Evolutionary conservation across 2,888 invertebrate species (phyloP), one percentile per base, ranked within the genome.

Genomic region (Gymnosoma rotundatum): DNA sequence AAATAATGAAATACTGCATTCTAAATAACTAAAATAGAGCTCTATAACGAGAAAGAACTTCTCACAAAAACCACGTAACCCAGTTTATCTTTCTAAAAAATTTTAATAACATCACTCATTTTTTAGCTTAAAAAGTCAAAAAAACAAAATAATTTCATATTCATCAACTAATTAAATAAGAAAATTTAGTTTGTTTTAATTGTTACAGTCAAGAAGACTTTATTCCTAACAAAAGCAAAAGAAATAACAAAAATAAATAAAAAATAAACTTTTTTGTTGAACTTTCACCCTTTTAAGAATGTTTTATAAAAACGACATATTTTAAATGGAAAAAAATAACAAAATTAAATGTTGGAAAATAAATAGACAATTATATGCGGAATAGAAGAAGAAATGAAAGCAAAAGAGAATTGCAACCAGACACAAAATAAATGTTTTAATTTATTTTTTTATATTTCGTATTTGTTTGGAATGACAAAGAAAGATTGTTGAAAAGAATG

Each of bases 271-370:
- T 67, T 61, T 56, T 78, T 16, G 63, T 42, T 78, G 58, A 78
- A 84, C 83, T 84, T 84, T 84, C 78, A 80, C 83, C 80, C 69
- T 63, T 78, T 80, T 80, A 69, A 76, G 80, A 54, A 36, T 73
- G 20, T 69, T 69, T 63, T 56, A 72, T 60, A 66, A 72, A 32
- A 63, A 63, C 63, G 45, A 69, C 78, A 69, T 73, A 70, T 66
- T n/a, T 52, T 14, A 38, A 56, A 45, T 45, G 21, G 63, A 70
- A 63, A 38, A n/a, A n/a, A 58, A 56, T 5, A 38, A 21, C 20
- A 45, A 36, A 54, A 50, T 50, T 21, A 61, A 52, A 63, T 45
- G 32, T 32, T 32, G 52, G 63, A 45, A 70, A 69, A 64, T 63
- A 70, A 69, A 64, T 63, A 74, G 2, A 18, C 18, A 25, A 25